A percentile compares a stretch with the other conserved stretches of the same genome.
Evolutionary conservation across 1,140 invertebrate genomes (phyloP).

Genomic region (Bemisia tabaci): DNA sequence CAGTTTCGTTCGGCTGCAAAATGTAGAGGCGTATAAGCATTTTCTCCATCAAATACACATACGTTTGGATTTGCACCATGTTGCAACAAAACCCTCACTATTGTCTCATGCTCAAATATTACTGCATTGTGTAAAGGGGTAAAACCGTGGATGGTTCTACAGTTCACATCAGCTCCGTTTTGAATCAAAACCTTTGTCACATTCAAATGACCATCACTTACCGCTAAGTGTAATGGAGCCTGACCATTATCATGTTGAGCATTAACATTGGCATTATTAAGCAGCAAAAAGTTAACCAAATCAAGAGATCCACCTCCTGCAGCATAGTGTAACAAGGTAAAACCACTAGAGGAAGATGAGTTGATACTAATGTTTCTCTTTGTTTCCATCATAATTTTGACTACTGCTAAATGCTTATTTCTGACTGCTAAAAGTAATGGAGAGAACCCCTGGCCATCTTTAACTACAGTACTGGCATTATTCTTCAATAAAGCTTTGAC

Average conservation of each 20-base stretch:
- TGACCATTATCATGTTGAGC: constrained; percentile 8
- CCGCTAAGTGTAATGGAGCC: constrained; percentile 16
- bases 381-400: background rate
- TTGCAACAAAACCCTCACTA: constrained; percentile 13
- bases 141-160: constrained; percentile 8
- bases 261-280: constrained; percentile 13
- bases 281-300: constrained; percentile 14
- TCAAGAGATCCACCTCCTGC: constrained; percentile 7
- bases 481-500: constrained; percentile 17
- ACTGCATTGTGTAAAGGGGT: constrained; percentile 14
- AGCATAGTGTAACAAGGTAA: constrained; percentile 13
- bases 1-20: constrained; percentile 88
- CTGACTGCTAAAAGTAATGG: background rate
- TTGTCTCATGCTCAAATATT: constrained; percentile 10
- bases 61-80: constrained; percentile 11
- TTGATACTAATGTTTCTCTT: background rate
- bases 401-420: background rate
- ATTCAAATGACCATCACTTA: constrained; percentile 53
- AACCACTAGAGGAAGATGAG: background rate
- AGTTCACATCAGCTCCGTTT: constrained; percentile 51
- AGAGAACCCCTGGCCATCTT: background rate
- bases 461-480: constrained; percentile 8
- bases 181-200: constrained; percentile 52
- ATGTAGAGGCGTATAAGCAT: constrained; percentile 65
- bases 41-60: no score